Evolutionary conservation across 2,797 vertebrate genomes (phyloP), one percentile per base, ranked within the genome.

Genomic region (Lithobates sylvaticus): DNA sequence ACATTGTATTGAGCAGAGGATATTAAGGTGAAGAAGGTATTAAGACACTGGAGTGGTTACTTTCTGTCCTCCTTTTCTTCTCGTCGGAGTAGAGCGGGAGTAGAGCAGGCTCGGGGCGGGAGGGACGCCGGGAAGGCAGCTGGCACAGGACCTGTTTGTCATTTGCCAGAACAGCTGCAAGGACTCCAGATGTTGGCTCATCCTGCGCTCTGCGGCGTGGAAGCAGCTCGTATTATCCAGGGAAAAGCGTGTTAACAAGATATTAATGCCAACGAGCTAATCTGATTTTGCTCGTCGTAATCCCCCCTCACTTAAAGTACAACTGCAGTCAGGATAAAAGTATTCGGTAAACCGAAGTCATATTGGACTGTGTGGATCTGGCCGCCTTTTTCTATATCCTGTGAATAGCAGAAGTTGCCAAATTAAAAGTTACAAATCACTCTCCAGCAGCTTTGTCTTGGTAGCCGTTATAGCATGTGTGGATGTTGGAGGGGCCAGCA

Each of bases 61-160:
- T 23, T 61, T 61, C 21, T 0, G 18, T 0, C 18, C 18, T 61
- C 21, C 54, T 5, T 54, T 54, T 9, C 50, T 4, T 54, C 50
- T 6, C 15, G 18, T 54, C 3, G 5, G 21, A 9, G 7, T 15
- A 50, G 47, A 16, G 47, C 13, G 4, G 47, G 47, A 5, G 3
- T 50, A 1, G 50, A 54, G 50, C 50, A 16, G 50, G 50, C 50
- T 16, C 3, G 50, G 50, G 3, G n/a, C n/a, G 16, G 16, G 50
- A 54, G 50, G 15, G 54, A 61, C 21, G 54, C 9, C 65, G 26
- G 65, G 65, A 42, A 74, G 54, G 72, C 81, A 83, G 71, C 81
- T 83, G 81, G 58, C 12, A 10, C n/a, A 44, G 65, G 72, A 75
- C 72, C 15, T 83, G 81, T 50, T 64, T 29, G 50, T 73, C 54